Base-by-base conservation (phyloP, 2,797 vertebrate genomes). In the Gymnocypris eckloni region DNA sequence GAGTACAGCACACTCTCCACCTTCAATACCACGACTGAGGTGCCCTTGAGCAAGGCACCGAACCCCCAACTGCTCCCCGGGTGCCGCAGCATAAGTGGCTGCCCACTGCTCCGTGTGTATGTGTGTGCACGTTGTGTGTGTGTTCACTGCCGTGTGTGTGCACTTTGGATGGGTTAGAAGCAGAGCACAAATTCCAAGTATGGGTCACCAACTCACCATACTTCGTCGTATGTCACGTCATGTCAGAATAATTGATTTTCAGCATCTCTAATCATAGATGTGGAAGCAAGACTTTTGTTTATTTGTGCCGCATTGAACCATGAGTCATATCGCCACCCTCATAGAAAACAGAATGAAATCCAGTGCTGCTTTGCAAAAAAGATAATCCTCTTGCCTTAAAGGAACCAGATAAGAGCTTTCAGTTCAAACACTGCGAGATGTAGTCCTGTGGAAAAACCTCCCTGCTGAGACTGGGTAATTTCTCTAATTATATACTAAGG, bases 391-490 rank as follows among this genome's bases (percentile, higher is more conserved):
- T 69, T 48, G 66, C 64, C 76, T 82, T 59, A 59, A 77, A 75
- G 71, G 43, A 76, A 20, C 52, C 43, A 81, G 66, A 83, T 82
- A 71, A 69, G 33, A 73, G 70, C 54, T 79, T 80, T 66, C 64
- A 61, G 73, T 12, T 64, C 72, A 77, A 69, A 43, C 67, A 54
- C 75, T 83, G 80, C 52, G 22, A 50, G 81, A 85, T 81, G 80
- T 82, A 50, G 82, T 80, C 39, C 56, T 80, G 48, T 72, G 76
- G 84, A 72, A 83, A 76, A 78, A 70, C 18, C 45, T 69, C 39
- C 76, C 83, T 28, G 2, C 66, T 71, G 84, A 86, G 86, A 84
- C 64, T 7, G 72, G 28, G 20, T 45, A 7, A 43, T 76, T 52
- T 76, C 25, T 43, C 59, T 56, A 76, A 82, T 77, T 82, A 77